Evolutionary conservation across 2,113 vertebrate species (phyloP).

Genomic region (Python bivittatus): DNA sequence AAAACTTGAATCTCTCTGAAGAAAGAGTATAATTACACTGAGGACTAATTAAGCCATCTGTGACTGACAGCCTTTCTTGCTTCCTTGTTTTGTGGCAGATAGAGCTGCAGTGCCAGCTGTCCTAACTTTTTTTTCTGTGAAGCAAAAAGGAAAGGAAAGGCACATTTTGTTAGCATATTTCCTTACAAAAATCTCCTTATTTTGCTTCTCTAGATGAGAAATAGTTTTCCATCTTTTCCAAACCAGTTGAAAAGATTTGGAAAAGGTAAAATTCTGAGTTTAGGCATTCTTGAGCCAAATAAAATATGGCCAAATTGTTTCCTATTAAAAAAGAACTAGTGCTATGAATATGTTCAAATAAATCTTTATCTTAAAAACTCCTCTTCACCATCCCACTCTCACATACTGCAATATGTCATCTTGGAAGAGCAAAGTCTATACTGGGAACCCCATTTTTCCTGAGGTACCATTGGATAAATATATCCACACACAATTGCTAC

Average conservation of each 20-base stretch:
- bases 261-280: neutral
- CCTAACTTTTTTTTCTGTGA: neutral
- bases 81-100: constrained; percentile 67
- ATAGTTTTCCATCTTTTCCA: constrained; percentile 22
- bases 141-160: constrained; percentile 2
- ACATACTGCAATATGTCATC: neutral
- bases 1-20: constrained; percentile 66
- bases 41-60: constrained; percentile 74
- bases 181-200: constrained; percentile 40
- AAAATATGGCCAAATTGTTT: neutral
- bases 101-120: constrained; percentile 62
- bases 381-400: neutral
- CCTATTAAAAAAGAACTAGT: neutral
- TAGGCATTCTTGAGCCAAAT: neutral
- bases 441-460: neutral
- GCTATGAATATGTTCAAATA: constrained; percentile 19
- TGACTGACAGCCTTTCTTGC: constrained; percentile 67
- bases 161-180: constrained; percentile 49
- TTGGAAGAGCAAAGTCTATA: neutral
- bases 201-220: constrained; percentile 12
- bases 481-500: neutral
- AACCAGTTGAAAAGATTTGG: constrained; percentile 18
- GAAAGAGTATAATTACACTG: constrained; percentile 67
- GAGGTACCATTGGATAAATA: neutral
- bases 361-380: neutral